phyloP scores from a whole-genome alignment of 1,140 invertebrate species.

The Lordiphosa mommai region DNA sequence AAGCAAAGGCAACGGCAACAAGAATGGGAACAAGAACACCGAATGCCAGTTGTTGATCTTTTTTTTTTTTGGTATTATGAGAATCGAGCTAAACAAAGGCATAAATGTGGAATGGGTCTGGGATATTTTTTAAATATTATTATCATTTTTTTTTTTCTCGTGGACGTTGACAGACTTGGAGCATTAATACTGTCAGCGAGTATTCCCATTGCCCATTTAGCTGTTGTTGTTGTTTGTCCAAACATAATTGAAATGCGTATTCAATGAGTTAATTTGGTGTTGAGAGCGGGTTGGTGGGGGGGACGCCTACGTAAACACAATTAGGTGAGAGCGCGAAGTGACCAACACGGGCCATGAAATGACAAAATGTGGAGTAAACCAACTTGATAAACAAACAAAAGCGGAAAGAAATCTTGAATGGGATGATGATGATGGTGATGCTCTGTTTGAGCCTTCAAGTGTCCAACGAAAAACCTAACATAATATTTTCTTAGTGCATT shows the following conservation, averaged over 20 bases:
- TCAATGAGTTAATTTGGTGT: slow-evolving; percentile 73
- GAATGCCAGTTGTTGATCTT: slow-evolving; percentile 45
- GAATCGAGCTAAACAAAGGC: slow-evolving; percentile 70
- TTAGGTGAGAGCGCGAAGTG: slow-evolving; percentile 51
- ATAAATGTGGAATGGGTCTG: slow-evolving; percentile 53
- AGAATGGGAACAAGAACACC: slow-evolving; percentile 74
- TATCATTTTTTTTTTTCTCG: slow-evolving; percentile 14
- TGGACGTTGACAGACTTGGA: slow-evolving; percentile 25
- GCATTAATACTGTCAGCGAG: slow-evolving; percentile 64
- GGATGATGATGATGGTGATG: slow-evolving; percentile 13
- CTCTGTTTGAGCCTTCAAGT: slow-evolving; percentile 35
- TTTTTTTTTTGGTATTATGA: slow-evolving; percentile 45
- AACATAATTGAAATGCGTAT: slow-evolving; percentile 74
- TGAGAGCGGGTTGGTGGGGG: slow-evolving; percentile 5
- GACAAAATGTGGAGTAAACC: slow-evolving; percentile 71
- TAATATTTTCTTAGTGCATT: slow-evolving; percentile 73
- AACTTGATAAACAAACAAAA: slow-evolving; percentile 51
- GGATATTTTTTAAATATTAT: slow-evolving; percentile 23
- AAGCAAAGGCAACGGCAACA: slow-evolving; percentile 42
- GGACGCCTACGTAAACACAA: slow-evolving; percentile 75
- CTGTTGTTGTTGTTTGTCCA: slow-evolving; percentile 52
- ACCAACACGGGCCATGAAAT: slow-evolving; percentile 57
- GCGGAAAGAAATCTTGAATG: slow-evolving; percentile 32
- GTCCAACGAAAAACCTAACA: slow-evolving; percentile 50
- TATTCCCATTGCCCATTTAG: slow-evolving; percentile 13